Evolutionary conservation across 2,888 invertebrate genomes (phyloP).

Genomic region (Cetonia aurata): DNA sequence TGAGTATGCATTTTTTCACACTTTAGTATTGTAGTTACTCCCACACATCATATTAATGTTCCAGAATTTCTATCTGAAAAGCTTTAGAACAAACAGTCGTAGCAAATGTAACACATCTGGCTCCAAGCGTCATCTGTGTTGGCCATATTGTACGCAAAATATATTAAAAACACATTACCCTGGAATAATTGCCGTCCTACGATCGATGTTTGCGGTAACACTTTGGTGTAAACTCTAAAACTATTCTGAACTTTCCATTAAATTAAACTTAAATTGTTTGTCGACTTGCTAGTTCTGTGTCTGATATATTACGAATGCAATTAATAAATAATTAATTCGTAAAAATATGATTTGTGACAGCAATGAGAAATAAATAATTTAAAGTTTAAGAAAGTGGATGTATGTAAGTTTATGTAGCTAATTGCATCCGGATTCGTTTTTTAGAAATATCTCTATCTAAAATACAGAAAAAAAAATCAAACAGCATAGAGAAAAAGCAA

Average conservation of each 20-base stretch:
- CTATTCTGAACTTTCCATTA: background rate
- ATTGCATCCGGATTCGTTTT: no score
- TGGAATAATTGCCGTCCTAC: conserved; percentile 57
- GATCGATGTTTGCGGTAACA: conserved; percentile 43
- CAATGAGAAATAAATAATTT: no score
- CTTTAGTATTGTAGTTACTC: no score
- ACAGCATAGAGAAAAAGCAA: no score
- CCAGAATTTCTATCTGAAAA: background rate
- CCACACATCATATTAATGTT: no score
- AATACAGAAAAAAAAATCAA: no score
- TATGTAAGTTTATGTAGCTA: no score
- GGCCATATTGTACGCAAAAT: conserved; percentile 61
- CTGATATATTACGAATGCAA: background rate
- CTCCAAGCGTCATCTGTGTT: conserved; percentile 57
- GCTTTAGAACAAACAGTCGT: conserved; percentile 52
- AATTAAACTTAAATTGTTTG: background rate
- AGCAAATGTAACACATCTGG: conserved; percentile 57
- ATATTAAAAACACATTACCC: conserved; percentile 63
- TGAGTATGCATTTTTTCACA: no score
- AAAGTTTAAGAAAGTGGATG: no score
- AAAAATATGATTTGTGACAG: no score
- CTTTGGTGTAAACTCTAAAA: conserved; percentile 21
- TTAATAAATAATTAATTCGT: no score
- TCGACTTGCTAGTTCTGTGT: background rate
- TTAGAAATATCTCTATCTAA: no score